Conservation (phyloP, 2,797 vertebrate species). For the Sebastes hubbsi region DNA sequence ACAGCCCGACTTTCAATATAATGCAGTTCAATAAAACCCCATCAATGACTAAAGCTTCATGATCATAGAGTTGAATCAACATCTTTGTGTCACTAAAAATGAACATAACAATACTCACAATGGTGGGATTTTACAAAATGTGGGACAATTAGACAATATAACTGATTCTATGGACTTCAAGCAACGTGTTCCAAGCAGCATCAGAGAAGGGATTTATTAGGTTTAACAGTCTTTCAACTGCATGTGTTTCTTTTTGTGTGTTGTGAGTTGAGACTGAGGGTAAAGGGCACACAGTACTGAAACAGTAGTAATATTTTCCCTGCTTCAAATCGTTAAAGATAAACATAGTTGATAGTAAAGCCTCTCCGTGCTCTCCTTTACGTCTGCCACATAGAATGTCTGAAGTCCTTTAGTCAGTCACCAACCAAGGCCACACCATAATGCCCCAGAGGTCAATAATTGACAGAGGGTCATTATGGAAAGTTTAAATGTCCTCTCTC, state of each 20-base stretch:
- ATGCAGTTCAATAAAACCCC: no score
- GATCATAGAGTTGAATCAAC: no score
- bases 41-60: no score
- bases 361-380: background rate
- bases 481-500: slow-evolving; percentile 61
- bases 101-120: no score
- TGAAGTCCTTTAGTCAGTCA: slow-evolving; percentile 30
- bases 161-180: no score
- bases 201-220: no score
- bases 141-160: no score
- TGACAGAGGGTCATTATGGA: slow-evolving; percentile 70
- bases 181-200: no score
- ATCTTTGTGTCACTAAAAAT: no score
- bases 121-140: no score
- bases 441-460: slow-evolving; percentile 62
- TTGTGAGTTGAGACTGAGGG: background rate
- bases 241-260: background rate
- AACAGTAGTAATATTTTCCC: background rate
- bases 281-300: background rate
- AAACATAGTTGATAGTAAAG: background rate
- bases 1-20: no score
- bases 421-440: slow-evolving; percentile 35
- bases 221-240: no score
- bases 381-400: background rate
- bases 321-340: background rate